Percentiles rank a stretch among this genome's conserved stretches.
These are phyloP conservation scores for Telmatochromis brichardi DNA, from an alignment of 2,113 vertebrate species.

Conservation along the genomic window DNA sequence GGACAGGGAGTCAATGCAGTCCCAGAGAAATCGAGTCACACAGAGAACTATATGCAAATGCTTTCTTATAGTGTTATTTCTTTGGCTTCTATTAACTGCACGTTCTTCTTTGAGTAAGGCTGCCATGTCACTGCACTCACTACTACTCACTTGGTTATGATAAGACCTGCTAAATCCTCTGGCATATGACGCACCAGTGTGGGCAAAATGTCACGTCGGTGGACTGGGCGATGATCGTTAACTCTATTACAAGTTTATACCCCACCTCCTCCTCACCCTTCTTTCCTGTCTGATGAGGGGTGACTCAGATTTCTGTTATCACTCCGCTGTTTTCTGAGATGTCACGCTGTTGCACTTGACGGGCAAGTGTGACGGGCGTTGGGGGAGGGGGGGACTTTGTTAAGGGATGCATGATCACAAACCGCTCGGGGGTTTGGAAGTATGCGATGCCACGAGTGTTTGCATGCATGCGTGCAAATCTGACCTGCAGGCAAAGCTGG, in stretches of 20 bases:
- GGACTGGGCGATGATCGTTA: constrained; percentile 23
- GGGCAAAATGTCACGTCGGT: constrained; percentile 42
- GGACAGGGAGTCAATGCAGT: constrained; percentile 1
- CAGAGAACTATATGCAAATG: not conserved
- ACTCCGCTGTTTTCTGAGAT: not conserved
- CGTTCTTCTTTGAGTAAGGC: not conserved
- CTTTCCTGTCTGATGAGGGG: not conserved
- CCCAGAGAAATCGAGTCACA: not conserved
- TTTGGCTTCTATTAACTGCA: not conserved
- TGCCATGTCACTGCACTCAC: not conserved
- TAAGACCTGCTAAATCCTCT: constrained; percentile 26
- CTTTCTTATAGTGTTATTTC: not conserved
- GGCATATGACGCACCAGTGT: constrained; percentile 46
- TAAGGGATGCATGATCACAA: constrained; percentile 1
- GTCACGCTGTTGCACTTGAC: not conserved
- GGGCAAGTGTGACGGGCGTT: not conserved
- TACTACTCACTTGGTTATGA: not conserved
- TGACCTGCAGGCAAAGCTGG: not conserved
- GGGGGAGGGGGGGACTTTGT: not conserved
- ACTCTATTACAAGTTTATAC: constrained; percentile 19
- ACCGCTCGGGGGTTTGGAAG: not conserved
- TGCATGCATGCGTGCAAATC: not conserved
- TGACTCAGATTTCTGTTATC: constrained; percentile 7
- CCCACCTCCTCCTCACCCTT: not conserved
- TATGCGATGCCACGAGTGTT: not conserved